Evolutionary conservation across 2,888 invertebrate species (phyloP).

Genomic region (Melipona bicolor): DNA sequence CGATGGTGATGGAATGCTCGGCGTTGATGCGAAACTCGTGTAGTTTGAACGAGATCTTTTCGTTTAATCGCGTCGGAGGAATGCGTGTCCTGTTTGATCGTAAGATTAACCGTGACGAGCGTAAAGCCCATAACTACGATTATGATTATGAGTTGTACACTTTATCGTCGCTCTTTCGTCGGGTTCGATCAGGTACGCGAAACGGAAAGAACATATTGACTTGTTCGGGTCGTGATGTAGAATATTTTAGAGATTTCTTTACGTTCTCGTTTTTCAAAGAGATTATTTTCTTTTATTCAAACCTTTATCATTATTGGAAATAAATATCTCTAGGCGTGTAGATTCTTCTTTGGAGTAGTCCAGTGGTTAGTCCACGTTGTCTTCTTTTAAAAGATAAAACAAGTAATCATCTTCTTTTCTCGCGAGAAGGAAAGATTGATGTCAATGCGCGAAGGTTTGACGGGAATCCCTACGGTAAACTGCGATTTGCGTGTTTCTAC

Average conservation of each 20-base stretch:
- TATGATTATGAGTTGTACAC: constrained; percentile 33
- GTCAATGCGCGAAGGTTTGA: background rate
- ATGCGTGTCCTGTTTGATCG: constrained; percentile 54
- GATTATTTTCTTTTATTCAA: background rate
- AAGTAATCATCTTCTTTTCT: background rate
- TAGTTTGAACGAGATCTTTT: constrained; percentile 40
- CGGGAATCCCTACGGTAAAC: background rate
- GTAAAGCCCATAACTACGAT: background rate
- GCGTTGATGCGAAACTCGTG: constrained; percentile 20
- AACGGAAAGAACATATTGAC: constrained; percentile 19
- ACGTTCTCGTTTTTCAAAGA: background rate
- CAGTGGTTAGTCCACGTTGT: background rate
- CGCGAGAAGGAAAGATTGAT: background rate
- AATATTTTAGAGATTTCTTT: background rate
- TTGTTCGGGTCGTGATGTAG: background rate
- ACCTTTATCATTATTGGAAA: background rate
- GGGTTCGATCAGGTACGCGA: constrained; percentile 19
- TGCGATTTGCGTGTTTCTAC: background rate
- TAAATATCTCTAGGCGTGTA: background rate
- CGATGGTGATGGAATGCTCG: constrained; percentile 4
- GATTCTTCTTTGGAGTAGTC: background rate
- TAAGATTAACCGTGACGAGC: constrained; percentile 43
- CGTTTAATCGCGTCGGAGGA: constrained; percentile 57
- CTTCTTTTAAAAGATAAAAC: background rate
- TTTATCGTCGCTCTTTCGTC: constrained; percentile 29